phyloP scores from a whole-genome alignment of 2,888 invertebrate genomes.

The Parthenolecanium corni region DNA sequence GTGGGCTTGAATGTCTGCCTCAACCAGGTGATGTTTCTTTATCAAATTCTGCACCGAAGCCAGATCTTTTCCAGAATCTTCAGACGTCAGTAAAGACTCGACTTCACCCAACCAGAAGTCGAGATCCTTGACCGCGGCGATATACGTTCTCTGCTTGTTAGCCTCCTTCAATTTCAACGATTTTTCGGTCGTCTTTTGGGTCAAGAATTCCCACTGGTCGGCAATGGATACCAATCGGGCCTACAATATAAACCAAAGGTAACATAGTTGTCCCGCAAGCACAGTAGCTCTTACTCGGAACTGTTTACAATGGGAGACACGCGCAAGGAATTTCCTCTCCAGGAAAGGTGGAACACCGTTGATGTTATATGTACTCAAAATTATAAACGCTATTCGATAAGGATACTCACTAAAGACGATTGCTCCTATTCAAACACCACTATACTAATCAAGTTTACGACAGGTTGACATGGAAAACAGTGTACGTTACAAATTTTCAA shows the following conservation, averaged over 20 bases:
- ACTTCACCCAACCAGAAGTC: constrained; percentile 99
- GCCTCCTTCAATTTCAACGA: constrained; percentile 96
- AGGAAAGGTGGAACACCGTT: no score
- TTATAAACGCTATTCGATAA: no score
- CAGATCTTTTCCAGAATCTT: constrained; percentile 95
- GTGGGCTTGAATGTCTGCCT: constrained; percentile 95
- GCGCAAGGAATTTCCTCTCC: no score
- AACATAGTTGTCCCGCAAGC: no score
- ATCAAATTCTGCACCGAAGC: constrained; percentile 97
- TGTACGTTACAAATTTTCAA: no score
- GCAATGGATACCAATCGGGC: constrained; percentile 77
- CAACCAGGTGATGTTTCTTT: constrained; percentile 96
- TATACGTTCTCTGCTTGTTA: constrained; percentile 96
- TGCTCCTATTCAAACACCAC: no score
- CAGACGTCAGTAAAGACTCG: constrained; percentile 85
- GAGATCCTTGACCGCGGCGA: constrained; percentile 97
- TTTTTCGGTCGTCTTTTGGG: constrained; percentile 96
- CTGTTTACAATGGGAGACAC: no score
- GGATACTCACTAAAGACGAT: no score
- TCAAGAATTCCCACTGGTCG: constrained; percentile 96
- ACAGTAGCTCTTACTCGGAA: no score
- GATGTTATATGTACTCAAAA: no score
- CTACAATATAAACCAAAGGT: constrained; percentile 36
- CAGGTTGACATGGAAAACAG: no score
- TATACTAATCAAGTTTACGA: no score